A percentile compares a stretch with the other conserved stretches of the same genome.
phyloP scores from a whole-genome alignment of 1,140 invertebrate species.

The Cydia amplana region DNA sequence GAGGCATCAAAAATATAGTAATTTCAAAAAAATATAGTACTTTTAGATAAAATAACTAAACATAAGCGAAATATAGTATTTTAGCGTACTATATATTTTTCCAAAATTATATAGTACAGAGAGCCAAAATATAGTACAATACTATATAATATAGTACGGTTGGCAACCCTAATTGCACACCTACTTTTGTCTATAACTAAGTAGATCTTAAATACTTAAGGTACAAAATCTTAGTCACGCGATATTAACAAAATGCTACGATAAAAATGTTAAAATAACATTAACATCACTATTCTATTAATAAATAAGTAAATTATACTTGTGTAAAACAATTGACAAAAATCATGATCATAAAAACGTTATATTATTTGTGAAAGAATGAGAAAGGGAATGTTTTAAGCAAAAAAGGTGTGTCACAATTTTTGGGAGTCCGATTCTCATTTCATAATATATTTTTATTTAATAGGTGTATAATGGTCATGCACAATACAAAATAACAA shows the following conservation, averaged over 20 bases:
- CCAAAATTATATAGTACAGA: too few species aligned
- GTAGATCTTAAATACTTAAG: not conserved
- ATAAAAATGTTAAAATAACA: conserved; percentile 41
- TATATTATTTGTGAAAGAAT: conserved; percentile 23
- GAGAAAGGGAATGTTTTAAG: conserved; percentile 34
- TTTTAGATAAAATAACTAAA: too few species aligned
- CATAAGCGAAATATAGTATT: too few species aligned
- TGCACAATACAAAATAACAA: conserved; percentile 7
- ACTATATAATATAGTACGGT: too few species aligned
- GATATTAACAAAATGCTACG: conserved; percentile 52
- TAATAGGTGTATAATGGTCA: conserved; percentile 13
- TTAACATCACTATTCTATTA: conserved; percentile 1
- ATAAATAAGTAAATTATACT: not conserved
- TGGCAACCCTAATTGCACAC: too few species aligned
- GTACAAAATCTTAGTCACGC: conserved; percentile 43
- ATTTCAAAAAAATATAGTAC: too few species aligned
- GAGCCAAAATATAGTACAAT: too few species aligned
- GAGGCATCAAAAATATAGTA: too few species aligned
- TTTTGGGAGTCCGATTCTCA: conserved; percentile 18
- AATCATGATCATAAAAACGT: not conserved
- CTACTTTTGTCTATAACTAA: too few species aligned
- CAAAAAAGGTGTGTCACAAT: conserved; percentile 1
- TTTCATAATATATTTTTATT: conserved; percentile 3
- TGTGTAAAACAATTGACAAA: conserved; percentile 2
- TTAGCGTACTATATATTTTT: too few species aligned